phyloP scores from a whole-genome alignment of 1,140 invertebrate species.

The Myzus persicae region DNA sequence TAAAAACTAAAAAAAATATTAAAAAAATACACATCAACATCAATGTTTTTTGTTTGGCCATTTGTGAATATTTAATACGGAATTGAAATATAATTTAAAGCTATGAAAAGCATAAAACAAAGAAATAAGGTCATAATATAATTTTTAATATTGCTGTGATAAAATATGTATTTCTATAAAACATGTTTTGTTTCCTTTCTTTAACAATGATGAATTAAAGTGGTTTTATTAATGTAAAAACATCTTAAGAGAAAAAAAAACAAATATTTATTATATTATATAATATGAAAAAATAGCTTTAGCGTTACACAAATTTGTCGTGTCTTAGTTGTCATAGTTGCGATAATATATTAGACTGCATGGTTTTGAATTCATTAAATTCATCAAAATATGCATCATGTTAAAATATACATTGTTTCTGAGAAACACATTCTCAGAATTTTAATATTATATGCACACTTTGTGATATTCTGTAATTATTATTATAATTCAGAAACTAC shows the following conservation, averaged over 20 bases:
- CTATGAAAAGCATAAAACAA: not conserved
- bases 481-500: too few relatives aligned
- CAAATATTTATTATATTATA: not conserved
- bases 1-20: not conserved
- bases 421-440: not conserved
- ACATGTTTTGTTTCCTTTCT: not conserved
- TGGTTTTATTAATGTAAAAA: not conserved
- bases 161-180: not conserved
- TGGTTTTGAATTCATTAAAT: not conserved
- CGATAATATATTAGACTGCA: not conserved
- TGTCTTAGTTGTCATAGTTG: not conserved
- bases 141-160: not conserved
- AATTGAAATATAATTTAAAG: not conserved
- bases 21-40: not conserved
- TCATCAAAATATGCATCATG: not conserved
- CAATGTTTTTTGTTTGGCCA: not conserved
- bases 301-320: not conserved
- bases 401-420: not conserved
- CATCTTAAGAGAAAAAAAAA: slow-evolving; percentile 18
- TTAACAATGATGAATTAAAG: not conserved
- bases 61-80: not conserved
- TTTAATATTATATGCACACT: not conserved
- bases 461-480: not conserved
- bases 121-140: not conserved
- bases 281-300: not conserved